Base-by-base conservation (phyloP, 2,113 vertebrate genomes). In the Varanus salvator region DNA sequence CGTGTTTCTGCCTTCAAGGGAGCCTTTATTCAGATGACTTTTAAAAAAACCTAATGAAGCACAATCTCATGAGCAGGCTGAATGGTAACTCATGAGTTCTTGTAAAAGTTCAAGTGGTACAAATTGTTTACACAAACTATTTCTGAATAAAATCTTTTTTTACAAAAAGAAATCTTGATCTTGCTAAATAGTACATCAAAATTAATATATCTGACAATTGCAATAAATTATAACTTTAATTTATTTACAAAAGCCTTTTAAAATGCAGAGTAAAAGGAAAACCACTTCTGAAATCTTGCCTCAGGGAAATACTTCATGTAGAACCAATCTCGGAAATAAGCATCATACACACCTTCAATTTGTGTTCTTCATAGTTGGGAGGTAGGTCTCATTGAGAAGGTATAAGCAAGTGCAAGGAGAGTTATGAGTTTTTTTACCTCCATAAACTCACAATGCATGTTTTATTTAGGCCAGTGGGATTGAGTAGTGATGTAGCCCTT, bases 91-190 rank as follows among this genome's bases (percentile, higher is more conserved):
- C 91, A 82, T 88, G 95, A 96, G 95, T 96, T 95, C 96, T 95
- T 97, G 95, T 96, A 96, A 95, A 96, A 96, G 96, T 96, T 96
- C 95, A 64, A 97, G 96, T 97, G 97, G 97, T 97, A 97, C 97
- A 97, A 44, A 95, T 97, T 97, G 97, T 97, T 97, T 97, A 97
- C 96, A 97, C 92, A 93, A 93, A 95, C 94, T 95, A 92, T 97
- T 97, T 97, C 97, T 97, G 97, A 97, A 97, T 97, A 97, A 97
- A 97, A 92, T 95, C 75, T 97, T 97, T 95, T 93, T 52, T 90
- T 84, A 0, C 93, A 80, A 93, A 96, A 85, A 77, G 74, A 91
- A 94, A 94, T 94, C 95, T 92, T 94, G 91, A 91, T 96, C 94
- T 96, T 95, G 95, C 92, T 95, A 96, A 97, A 95, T 95, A 95